Evolutionary conservation across 1,140 invertebrate species (phyloP), one percentile per base, ranked within the genome.

Genomic region (Tachypleus tridentatus): DNA sequence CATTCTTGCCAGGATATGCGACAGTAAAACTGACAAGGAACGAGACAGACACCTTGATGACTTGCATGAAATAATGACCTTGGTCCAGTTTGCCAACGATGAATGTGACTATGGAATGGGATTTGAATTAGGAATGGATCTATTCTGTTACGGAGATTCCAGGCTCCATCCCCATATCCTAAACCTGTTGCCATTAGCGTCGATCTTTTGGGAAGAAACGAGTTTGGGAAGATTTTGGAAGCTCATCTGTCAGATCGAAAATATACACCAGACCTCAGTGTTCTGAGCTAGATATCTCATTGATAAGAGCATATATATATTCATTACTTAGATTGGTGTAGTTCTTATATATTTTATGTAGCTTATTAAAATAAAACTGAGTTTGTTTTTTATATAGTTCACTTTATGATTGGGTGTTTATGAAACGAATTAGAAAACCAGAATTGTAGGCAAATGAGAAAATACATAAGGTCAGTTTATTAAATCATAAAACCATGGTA

Each of bases 71-170:
- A 76, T 92, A 6, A 82, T 92, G 49, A 89, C 86, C 53, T 84
- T 83, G 70, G 85, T 89, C 5, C 89, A 85, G 72, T 93, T 93
- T 76, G 91, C 93, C 3, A 86, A 88, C 67, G 93, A 97, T 76
- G 93, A 97, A 76, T 92, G 89, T 75, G 93, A 97, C 76, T 95
- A 93, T 79, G 93, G 93, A 1, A 92, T 89, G 60, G 87, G 89
- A 4, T 73, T 97, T 3, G 93, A 97, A 77, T 77, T 93, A 49
- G 93, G 90, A 0, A 83, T 93, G 52, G 85, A 93, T 77, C 75
- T 96, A 11, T 91, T 97, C 73, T 84, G 81, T 65, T 88, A 83
- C 72, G 91, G 89, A 1, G 75, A 84, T 63, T 74, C 81, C 61
- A 77, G 81, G 63, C 79, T 95, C 57, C 84, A 94, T 77, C 76